phyloP scores from a whole-genome alignment of 2,888 invertebrate species.

The Hanleya hanleyi region DNA sequence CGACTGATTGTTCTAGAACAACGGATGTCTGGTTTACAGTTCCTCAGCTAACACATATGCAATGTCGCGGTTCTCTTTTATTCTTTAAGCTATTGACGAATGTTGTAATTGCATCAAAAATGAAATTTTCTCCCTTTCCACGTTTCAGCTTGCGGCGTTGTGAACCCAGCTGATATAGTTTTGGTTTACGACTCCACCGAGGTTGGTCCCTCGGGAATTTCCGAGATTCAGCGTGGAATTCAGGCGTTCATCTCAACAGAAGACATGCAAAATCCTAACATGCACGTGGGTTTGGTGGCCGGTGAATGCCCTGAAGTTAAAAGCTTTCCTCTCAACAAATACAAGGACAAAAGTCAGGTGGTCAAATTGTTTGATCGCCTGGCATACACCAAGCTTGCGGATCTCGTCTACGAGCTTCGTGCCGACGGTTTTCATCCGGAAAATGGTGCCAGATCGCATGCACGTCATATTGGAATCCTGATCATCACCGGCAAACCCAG shows the following conservation, averaged over 20 bases:
- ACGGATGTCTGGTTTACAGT: no score
- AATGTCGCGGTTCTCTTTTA: no score
- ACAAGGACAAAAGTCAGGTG: neutral
- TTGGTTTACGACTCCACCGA: constrained; percentile 7
- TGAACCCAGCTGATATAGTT: constrained; percentile 4
- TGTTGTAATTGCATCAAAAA: no score
- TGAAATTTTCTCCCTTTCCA: no score
- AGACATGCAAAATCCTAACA: neutral
- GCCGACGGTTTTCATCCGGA: neutral
- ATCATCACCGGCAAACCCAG: neutral
- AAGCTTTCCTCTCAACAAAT: neutral
- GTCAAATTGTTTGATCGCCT: neutral
- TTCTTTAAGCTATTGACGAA: no score
- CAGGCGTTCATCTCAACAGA: neutral
- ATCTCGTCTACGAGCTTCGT: neutral
- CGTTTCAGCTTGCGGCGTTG: constrained; percentile 9
- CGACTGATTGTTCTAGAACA: no score
- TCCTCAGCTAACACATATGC: no score
- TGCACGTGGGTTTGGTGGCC: neutral
- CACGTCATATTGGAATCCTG: neutral
- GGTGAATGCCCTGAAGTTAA: constrained; percentile 4
- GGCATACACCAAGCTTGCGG: neutral
- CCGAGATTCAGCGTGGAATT: neutral
- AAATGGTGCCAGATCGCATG: neutral
- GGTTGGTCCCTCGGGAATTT: neutral